Percentiles rank a stretch among this genome's conserved stretches.
Conservation (phyloP, 2,113 vertebrate genomes). For the Leptobrachium leishanense region DNA sequence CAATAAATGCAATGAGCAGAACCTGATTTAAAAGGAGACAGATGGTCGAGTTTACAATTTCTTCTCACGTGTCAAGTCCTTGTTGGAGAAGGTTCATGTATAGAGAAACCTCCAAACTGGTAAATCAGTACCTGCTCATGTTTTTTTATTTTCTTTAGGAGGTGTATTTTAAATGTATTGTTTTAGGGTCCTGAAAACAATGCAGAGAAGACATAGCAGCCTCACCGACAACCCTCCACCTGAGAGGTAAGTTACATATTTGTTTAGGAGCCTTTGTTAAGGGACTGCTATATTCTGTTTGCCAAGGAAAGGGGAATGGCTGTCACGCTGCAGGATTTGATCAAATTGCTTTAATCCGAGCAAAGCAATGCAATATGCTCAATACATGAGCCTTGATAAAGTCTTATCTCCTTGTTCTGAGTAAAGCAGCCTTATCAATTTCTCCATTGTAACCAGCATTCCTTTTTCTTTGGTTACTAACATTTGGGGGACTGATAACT, state of each 20-base stretch:
- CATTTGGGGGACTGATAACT: too few species aligned
- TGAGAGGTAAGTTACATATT: slow-evolving; percentile 77
- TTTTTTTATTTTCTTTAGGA: slow-evolving; percentile 7
- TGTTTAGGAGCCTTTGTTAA: not conserved
- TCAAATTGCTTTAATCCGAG: too few species aligned
- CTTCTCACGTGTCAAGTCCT: not conserved
- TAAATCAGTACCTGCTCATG: not conserved
- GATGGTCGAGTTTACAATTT: not conserved
- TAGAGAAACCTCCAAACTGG: not conserved
- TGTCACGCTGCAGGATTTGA: too few species aligned
- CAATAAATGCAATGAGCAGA: not conserved
- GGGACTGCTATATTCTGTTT: too few species aligned
- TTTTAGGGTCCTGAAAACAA: slow-evolving; percentile 84
- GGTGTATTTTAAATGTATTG: slow-evolving; percentile 53
- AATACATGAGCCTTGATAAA: too few species aligned
- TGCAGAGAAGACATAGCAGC: slow-evolving; percentile 98
- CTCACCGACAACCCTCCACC: slow-evolving; percentile 89
- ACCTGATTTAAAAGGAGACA: not conserved
- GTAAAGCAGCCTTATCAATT: too few species aligned
- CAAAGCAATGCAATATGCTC: too few species aligned
- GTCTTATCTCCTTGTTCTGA: too few species aligned
- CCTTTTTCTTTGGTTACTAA: too few species aligned
- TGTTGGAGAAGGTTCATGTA: slow-evolving; percentile 12
- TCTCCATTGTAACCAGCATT: too few species aligned
- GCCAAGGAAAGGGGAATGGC: too few species aligned